Base-by-base conservation (phyloP, 2,113 vertebrate genomes). In the Pygoscelis adeliae region DNA sequence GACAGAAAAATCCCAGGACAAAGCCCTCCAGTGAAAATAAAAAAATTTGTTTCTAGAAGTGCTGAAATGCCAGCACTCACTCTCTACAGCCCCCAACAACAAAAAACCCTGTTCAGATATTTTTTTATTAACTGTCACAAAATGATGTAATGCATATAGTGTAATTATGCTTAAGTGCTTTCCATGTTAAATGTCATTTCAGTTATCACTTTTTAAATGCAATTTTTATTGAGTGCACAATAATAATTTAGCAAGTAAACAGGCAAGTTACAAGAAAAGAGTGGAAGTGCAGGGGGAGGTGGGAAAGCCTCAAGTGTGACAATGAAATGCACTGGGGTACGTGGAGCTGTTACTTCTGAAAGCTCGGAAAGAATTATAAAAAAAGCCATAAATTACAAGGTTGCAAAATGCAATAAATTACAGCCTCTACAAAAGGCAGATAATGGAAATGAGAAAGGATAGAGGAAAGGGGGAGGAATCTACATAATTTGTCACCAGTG, bases 101-200 rank as follows among this genome's bases (percentile, higher is more conserved):
- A 89, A 83, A 94, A 97, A 97, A 90, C 34, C 62, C 76, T 23
- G 69, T 67, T 96, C 92, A 77, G 62, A 74, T 84, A 5, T 63
- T 80, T 94, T 97, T 95, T 96, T 95, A 95, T 95, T 95, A 98
- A 96, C 95, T 97, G 97, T 96, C 97, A 98, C 72, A 90, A 97
- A 98, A 96, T 98, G 97, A 97, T 98, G 97, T 96, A 98, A 98
- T 98, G 97, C 97, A 96, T 96, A 97, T 96, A 98, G 96, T 97
- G 96, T 98, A 98, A 98, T 98, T 98, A 98, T 91, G 97, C 94
- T 97, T 98, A 98, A 97, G 98, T 98, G 97, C 96, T 98, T 97
- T 97, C 97, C 92, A 97, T 98, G 98, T 97, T 98, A 97, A 98
- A 98, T 97, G 98, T 97, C 98, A 98, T 98, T 97, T 97, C 97